A percentile compares a stretch with the other conserved stretches of the same genome.
Conservation (phyloP, 2,888 invertebrate species). For the Catocala fraxini region DNA sequence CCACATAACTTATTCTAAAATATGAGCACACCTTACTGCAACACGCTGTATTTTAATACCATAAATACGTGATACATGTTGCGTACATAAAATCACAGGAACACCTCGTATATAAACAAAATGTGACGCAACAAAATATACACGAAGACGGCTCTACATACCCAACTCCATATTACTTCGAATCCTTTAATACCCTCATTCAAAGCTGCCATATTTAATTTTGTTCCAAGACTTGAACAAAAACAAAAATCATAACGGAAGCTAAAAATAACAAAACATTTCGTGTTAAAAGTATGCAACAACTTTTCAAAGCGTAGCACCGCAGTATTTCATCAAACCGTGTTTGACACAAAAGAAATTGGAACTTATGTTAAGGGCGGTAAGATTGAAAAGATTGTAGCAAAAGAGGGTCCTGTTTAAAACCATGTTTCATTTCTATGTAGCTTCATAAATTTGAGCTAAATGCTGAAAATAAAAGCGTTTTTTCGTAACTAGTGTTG, state of each 20-base stretch:
- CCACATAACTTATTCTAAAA: too few relatives aligned
- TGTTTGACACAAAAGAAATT: not conserved
- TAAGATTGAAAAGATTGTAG: not conserved
- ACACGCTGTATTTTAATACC: too few relatives aligned
- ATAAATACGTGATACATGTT: too few relatives aligned
- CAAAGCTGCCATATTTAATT: too few relatives aligned
- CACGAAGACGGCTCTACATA: too few relatives aligned
- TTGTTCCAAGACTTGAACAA: not conserved
- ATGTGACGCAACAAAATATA: too few relatives aligned
- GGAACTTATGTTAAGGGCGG: not conserved
- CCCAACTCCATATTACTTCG: too few relatives aligned
- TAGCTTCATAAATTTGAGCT: constrained; percentile 8
- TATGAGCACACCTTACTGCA: too few relatives aligned
- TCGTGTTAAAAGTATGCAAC: constrained; percentile 1
- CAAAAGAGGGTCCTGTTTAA: not conserved
- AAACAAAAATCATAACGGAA: constrained; percentile 1
- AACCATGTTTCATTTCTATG: constrained; percentile 3
- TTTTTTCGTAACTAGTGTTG: not conserved
- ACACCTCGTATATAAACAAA: too few relatives aligned
- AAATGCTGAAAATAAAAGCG: constrained; percentile 1
- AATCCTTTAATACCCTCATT: too few relatives aligned
- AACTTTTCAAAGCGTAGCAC: not conserved
- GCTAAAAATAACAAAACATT: constrained; percentile 1
- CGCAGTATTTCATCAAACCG: not conserved
- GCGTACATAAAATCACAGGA: too few relatives aligned